Conservation (phyloP, 1,140 invertebrate genomes). For the Drosophila micromelanica region DNA sequence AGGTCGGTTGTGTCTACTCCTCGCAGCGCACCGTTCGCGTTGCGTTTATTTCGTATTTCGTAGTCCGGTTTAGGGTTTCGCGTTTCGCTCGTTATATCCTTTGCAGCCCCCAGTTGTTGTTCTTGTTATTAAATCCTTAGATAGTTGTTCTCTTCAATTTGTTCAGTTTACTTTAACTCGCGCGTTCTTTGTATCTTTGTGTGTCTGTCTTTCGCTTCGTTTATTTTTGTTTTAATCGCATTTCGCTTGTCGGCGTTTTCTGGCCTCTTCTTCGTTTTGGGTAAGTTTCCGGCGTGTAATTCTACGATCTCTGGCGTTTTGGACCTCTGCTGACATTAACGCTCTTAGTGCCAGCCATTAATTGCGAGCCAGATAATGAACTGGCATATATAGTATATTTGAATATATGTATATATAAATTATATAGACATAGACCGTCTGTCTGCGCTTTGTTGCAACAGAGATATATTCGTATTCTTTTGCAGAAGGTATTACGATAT, state of each 20-base stretch:
- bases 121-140: conserved; percentile 56
- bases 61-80: conserved; percentile 47
- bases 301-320: conserved; percentile 24
- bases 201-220: conserved; percentile 14
- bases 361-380: conserved; percentile 60
- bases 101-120: conserved; percentile 17
- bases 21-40: conserved; percentile 45
- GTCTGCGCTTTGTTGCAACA: conserved; percentile 66
- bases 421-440: conserved; percentile 48
- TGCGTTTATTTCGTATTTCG: conserved; percentile 49
- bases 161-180: conserved; percentile 17
- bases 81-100: conserved; percentile 29
- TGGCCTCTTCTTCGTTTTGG: conserved; percentile 7
- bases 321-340: conserved; percentile 52
- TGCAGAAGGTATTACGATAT: too few relatives aligned
- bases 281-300: conserved; percentile 56
- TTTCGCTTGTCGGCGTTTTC: conserved; percentile 31
- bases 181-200: conserved; percentile 19
- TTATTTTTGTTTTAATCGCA: conserved; percentile 51
- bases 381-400: conserved; percentile 25
- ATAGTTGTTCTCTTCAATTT: conserved; percentile 37
- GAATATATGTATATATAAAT: conserved; percentile 28
- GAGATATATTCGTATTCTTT: conserved; percentile 35
- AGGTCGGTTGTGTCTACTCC: conserved; percentile 76
- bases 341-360: conserved; percentile 67